Conservation (phyloP, 2,113 vertebrate genomes). For the Lichenostomus cassidix region DNA sequence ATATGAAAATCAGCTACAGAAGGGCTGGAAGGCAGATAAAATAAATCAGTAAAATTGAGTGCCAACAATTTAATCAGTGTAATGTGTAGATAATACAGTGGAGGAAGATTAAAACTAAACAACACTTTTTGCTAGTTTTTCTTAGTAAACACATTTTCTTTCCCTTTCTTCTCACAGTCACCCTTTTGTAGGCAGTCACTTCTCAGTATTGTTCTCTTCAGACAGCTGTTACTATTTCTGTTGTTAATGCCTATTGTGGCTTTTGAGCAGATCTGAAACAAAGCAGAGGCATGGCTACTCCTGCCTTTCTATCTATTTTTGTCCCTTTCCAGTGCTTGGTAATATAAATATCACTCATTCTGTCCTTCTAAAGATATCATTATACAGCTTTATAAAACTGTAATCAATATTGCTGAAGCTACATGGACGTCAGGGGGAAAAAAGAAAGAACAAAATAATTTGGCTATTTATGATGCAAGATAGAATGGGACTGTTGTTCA, state of each 20-base stretch:
- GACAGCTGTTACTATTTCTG: conserved; percentile 28
- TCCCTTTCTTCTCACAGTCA: background rate
- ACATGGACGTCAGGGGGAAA: background rate
- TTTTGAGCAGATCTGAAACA: conserved; percentile 12
- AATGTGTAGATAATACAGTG: background rate
- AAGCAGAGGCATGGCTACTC: background rate
- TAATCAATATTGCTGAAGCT: background rate
- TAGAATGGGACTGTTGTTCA: background rate
- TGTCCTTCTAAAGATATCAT: background rate
- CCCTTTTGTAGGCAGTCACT: background rate
- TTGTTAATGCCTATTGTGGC: conserved; percentile 5
- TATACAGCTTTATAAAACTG: background rate
- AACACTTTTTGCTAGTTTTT: background rate
- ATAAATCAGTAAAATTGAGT: background rate
- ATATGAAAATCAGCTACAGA: background rate
- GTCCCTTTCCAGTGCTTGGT: background rate
- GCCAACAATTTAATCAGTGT: background rate
- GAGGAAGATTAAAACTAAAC: background rate
- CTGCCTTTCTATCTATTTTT: conserved; percentile 22
- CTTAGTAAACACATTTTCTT: background rate
- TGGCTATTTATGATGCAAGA: background rate
- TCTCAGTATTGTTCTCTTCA: background rate
- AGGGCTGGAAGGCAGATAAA: conserved; percentile 3
- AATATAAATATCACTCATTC: background rate
- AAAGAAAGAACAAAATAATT: background rate